A percentile compares a stretch with the other conserved stretches of the same genome.
phyloP scores from a whole-genome alignment of 2,888 invertebrate genomes.

The Vanessa cardui region DNA sequence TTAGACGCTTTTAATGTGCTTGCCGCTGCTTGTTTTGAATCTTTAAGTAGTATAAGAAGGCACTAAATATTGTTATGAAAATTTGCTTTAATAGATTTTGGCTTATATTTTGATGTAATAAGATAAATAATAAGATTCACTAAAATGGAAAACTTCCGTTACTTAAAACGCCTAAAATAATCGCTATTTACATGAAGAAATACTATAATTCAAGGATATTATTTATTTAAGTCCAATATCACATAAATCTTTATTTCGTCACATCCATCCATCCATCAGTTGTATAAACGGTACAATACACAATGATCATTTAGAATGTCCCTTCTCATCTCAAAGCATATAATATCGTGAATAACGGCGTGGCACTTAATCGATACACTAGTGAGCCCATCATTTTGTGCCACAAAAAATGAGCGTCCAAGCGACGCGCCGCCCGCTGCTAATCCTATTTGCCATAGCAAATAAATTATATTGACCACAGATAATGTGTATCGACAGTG shows the following conservation, averaged over 20 bases:
- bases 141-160: not conserved
- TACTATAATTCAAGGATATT: not conserved
- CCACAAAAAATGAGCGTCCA: constrained; percentile 67
- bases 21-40: constrained; percentile 34
- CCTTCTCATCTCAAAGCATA: constrained; percentile 7
- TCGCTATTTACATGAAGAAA: not conserved
- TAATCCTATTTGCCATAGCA: constrained; percentile 76
- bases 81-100: constrained; percentile 33
- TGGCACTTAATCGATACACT: constrained; percentile 42
- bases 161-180: not conserved
- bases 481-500: constrained; percentile 42
- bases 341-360: constrained; percentile 41
- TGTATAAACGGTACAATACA: constrained; percentile 26
- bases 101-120: constrained; percentile 7
- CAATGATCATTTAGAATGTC: constrained; percentile 24
- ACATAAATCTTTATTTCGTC: too few relatives aligned
- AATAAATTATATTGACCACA: constrained; percentile 74
- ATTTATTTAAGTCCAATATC: too few relatives aligned
- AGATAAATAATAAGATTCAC: too few relatives aligned
- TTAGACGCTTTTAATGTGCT: constrained; percentile 35
- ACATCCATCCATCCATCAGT: constrained; percentile 8
- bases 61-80: constrained; percentile 30
- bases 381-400: constrained; percentile 41
- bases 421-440: constrained; percentile 60
- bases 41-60: constrained; percentile 33